Evolutionary conservation across 2,888 invertebrate genomes (phyloP).

Genomic region (Ormyrus labotus): DNA sequence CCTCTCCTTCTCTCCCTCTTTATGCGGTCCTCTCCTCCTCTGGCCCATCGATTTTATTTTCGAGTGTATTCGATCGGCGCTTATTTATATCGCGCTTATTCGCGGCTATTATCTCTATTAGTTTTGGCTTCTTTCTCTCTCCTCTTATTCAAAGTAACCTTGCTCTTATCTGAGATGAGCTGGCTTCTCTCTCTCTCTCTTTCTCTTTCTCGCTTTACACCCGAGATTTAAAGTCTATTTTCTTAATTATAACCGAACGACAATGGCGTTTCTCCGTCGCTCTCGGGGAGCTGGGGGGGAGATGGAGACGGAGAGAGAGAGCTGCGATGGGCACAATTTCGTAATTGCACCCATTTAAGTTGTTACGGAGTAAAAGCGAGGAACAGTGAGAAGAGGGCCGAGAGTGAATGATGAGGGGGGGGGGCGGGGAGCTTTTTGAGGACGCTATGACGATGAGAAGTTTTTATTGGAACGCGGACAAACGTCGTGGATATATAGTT

Average conservation of each 20-base stretch:
- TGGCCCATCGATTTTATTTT: constrained; percentile 1
- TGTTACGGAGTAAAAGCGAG: constrained; percentile 25
- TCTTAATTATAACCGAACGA: constrained; percentile 73
- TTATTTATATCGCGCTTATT: too few species aligned
- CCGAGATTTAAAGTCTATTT: constrained; percentile 72
- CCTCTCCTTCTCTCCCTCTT: constrained; percentile 28
- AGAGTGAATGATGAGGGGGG: constrained; percentile 27
- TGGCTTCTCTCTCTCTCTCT: too few species aligned
- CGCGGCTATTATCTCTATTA: too few species aligned
- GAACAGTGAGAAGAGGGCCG: neutral
- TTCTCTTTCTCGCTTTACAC: constrained; percentile 47
- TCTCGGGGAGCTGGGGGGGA: neutral
- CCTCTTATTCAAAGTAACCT: too few species aligned
- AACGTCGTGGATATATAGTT: too few species aligned
- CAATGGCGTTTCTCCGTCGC: constrained; percentile 58
- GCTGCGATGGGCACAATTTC: constrained; percentile 42
- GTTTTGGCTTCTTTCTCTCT: too few species aligned
- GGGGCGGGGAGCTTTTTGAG: constrained; percentile 14
- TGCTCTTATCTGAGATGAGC: too few species aligned
- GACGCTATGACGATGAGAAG: neutral
- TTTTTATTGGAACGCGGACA: too few species aligned
- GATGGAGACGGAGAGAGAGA: constrained; percentile 33
- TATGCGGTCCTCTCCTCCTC: constrained; percentile 46
- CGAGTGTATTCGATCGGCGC: too few species aligned
- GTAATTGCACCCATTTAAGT: constrained; percentile 53